Conservation (phyloP, 2,888 invertebrate species). For the Drosophila borealis region DNA sequence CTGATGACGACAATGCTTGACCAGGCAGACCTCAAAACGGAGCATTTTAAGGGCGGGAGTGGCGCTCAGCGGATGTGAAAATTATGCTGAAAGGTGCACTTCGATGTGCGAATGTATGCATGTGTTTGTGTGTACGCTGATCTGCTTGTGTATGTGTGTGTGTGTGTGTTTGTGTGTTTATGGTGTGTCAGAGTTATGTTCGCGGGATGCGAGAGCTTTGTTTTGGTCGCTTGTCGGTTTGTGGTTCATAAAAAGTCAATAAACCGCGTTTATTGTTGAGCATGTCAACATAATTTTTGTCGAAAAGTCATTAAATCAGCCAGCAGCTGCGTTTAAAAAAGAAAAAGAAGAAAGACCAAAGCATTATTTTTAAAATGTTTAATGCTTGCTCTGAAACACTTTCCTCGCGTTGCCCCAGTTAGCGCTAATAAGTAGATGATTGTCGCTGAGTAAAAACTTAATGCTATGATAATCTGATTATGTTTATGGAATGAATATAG, state of each 20-base stretch:
- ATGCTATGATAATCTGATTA: too few species aligned
- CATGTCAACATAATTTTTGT: conserved; percentile 68
- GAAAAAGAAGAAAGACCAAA: background rate
- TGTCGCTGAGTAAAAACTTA: background rate
- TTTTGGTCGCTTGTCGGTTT: conserved; percentile 54
- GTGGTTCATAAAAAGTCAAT: conserved; percentile 79
- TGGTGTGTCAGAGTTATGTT: conserved; percentile 37
- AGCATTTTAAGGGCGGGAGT: conserved; percentile 66
- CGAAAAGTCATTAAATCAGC: conserved; percentile 70
- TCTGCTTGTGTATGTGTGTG: conserved; percentile 17
- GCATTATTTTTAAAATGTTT: conserved; percentile 26
- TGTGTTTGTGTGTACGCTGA: conserved; percentile 11
- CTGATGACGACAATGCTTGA: conserved; percentile 38
- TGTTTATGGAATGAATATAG: too few species aligned
- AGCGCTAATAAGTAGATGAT: conserved; percentile 23
- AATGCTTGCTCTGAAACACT: conserved; percentile 4
- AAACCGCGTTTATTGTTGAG: conserved; percentile 69
- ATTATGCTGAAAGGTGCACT: conserved; percentile 67
- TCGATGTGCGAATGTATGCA: conserved; percentile 9
- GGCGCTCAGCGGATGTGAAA: conserved; percentile 72
- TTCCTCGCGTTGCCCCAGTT: conserved; percentile 10
- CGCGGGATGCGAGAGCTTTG: conserved; percentile 51
- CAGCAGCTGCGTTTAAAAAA: conserved; percentile 18
- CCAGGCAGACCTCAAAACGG: conserved; percentile 27
- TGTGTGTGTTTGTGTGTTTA: conserved; percentile 27